Conservation (phyloP, 2,797 vertebrate species). For the Psittacula derbiana region DNA sequence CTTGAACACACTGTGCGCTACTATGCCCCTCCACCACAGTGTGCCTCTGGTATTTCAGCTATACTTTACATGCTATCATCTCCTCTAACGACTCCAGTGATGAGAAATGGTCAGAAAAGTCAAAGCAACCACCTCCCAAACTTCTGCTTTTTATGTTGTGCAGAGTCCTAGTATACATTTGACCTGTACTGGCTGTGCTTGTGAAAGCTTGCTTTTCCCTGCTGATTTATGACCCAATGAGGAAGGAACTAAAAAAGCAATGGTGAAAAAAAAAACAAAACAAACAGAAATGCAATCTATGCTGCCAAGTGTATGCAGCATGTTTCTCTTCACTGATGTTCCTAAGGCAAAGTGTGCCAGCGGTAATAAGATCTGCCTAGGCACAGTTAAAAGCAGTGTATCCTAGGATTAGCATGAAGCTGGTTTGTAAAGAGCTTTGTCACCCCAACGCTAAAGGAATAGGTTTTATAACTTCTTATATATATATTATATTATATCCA, state of each 20-base stretch:
- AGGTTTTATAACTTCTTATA: not conserved
- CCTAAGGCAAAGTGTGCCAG: not conserved
- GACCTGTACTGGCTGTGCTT: not conserved
- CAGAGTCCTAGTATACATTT: not conserved
- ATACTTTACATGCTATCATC: not conserved
- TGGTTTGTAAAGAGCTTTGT: not conserved
- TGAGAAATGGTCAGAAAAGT: not conserved
- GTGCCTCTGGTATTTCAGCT: not conserved
- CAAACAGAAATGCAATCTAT: not conserved
- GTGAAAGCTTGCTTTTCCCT: not conserved
- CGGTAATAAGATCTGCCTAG: not conserved
- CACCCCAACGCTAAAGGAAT: not conserved
- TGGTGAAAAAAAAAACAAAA: not conserved
- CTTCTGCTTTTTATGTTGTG: not conserved
- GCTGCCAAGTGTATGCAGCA: not conserved
- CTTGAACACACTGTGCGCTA: not conserved
- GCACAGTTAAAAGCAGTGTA: not conserved
- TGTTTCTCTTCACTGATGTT: not conserved
- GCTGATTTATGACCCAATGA: not conserved
- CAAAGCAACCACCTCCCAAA: not conserved
- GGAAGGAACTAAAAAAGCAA: not conserved
- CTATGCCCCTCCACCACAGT: not conserved
- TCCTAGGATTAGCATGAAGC: not conserved
- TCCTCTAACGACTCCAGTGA: not conserved
- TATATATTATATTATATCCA: too few relatives aligned